Percentiles rank a stretch among this genome's conserved stretches.
These are phyloP conservation scores for Hiodon tergisus DNA, from an alignment of 2,113 vertebrate species.

Conservation along the genomic window DNA sequence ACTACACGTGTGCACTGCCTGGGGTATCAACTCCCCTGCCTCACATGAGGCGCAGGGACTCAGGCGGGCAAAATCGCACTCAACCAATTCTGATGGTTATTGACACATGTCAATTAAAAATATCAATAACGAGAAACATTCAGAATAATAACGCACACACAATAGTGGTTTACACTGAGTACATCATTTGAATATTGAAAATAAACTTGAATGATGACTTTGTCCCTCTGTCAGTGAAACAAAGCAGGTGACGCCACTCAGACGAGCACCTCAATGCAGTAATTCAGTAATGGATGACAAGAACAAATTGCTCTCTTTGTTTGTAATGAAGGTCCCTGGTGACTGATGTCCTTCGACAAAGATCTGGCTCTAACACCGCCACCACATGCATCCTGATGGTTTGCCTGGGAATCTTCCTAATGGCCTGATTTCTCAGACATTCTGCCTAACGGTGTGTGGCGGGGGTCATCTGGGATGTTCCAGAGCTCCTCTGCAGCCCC, in stretches of 20 bases:
- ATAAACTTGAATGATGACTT: background rate
- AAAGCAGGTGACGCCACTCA: background rate
- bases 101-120: no score
- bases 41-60: no score
- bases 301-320: slow-evolving; percentile 11
- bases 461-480: slow-evolving; percentile 33
- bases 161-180: background rate
- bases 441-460: slow-evolving; percentile 44
- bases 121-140: no score
- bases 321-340: slow-evolving; percentile 6
- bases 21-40: no score
- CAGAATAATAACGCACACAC: background rate
- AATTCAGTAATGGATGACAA: slow-evolving; percentile 13
- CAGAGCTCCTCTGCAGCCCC: no score
- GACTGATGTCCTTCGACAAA: background rate
- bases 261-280: background rate
- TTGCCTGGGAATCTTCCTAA: slow-evolving; percentile 32
- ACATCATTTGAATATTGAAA: background rate
- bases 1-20: no score
- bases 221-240: background rate
- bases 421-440: slow-evolving; percentile 44
- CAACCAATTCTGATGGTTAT: no score
- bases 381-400: slow-evolving; percentile 14
- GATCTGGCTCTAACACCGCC: background rate
- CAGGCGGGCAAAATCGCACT: no score